These are phyloP conservation scores for Sycon ciliatum DNA, from an alignment of 37 sponge, comb jelly and placozoan species.

Conservation along the genomic window DNA sequence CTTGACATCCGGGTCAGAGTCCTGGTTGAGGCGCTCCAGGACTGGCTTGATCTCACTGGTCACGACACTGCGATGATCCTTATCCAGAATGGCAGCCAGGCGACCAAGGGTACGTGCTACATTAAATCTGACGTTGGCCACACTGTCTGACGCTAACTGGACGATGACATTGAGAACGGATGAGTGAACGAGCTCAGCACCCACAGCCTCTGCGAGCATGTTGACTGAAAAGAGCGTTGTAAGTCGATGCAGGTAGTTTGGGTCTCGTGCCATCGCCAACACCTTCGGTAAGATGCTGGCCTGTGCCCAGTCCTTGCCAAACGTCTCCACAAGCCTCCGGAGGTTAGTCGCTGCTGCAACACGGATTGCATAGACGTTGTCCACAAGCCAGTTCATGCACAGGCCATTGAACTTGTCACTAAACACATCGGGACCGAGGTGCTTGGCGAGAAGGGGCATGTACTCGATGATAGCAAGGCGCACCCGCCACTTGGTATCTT, in stretches of 20 bases:
- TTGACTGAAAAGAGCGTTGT: slow-evolving; percentile 91
- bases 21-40: slow-evolving; percentile 48
- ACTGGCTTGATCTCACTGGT: slow-evolving; percentile 55
- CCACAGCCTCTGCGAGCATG: slow-evolving; percentile 62
- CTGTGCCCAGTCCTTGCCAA: slow-evolving; percentile 87
- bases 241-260: slow-evolving; percentile 88
- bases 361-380: slow-evolving; percentile 89
- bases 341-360: slow-evolving; percentile 84
- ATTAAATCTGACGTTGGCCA: slow-evolving; percentile 94
- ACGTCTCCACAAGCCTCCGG: slow-evolving; percentile 80
- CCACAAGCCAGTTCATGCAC: slow-evolving; percentile 89
- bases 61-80: no score
- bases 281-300: slow-evolving; percentile 86
- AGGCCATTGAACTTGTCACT: slow-evolving; percentile 85
- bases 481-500: slow-evolving; percentile 94
- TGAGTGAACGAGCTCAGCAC: slow-evolving; percentile 52
- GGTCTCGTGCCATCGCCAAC: slow-evolving; percentile 69
- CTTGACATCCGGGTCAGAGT: slow-evolving; percentile 73
- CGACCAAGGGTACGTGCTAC: no score
- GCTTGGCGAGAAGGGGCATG: slow-evolving; percentile 91
- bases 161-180: slow-evolving; percentile 71
- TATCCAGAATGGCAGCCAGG: no score
- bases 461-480: slow-evolving; percentile 93
- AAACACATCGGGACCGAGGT: slow-evolving; percentile 90
- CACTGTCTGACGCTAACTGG: slow-evolving; percentile 62